Base-by-base conservation (phyloP, 2,888 invertebrate species). In the Mimachlamys varia region DNA sequence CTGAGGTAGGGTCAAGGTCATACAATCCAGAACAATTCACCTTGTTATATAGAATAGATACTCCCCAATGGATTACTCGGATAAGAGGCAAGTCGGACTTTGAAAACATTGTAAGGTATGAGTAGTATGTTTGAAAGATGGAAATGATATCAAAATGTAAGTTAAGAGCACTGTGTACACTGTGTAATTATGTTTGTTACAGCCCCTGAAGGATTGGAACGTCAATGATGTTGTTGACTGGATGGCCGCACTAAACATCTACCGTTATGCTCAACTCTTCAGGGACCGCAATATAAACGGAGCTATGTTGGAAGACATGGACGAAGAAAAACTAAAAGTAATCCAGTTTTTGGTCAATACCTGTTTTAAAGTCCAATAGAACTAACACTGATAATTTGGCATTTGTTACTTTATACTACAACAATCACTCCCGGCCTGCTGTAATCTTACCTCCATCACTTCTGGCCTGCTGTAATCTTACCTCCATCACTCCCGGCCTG, bases 231-330 rank as follows among this genome's bases (percentile, higher is more conserved):
- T 98, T 88, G 97, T 98, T 91, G 98, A 98, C 97, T 98, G 98
- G 98, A 98, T 98, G 98, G 98, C 98, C 90, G 98, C 98, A 89
- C 96, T 98, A 91, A 98, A 98, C 96, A 97, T 98, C 91, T 98
- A 98, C 96, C 97, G 98, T 92, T 98, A 98, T 96, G 97, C 97
- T 91, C 98, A 98, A 95, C 97, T 98, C 92, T 98, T 98, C 97
- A 97, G 98, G 95, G 98, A 98, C 94, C 97, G 98, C 96, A 97
- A 98, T 95, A 97, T 98, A 95, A 98, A 97, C 96, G 98, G 98
- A 93, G 97, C 97, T 94, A 98, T 98, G 97, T 97, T 98, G 93
- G 96, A 97, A 92, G 97, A 97, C 94, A 97, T 98, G 96, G 98
- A 98, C 96, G 97, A 97, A 94, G 98, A 98, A 92, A 97, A 97